Conservation (phyloP, 1,140 invertebrate genomes). For the Eciton burchellii region DNA sequence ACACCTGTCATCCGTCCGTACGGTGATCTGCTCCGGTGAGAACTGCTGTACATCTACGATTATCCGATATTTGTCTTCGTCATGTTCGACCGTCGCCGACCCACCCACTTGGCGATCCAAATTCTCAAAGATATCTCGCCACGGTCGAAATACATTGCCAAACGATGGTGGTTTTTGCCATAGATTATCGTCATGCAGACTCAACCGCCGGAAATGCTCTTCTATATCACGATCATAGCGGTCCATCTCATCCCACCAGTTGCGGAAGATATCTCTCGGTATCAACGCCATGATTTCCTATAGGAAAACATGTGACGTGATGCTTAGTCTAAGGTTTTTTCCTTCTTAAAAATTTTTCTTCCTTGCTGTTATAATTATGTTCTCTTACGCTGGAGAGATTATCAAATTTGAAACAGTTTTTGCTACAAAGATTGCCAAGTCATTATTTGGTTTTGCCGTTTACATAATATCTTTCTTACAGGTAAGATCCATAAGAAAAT, state of each 20-base stretch:
- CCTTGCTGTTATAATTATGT: too few relatives aligned
- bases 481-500: too few relatives aligned
- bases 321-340: too few relatives aligned
- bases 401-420: too few relatives aligned
- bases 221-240: slow-evolving; percentile 66
- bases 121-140: slow-evolving; percentile 13
- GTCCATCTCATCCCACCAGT: slow-evolving; percentile 65
- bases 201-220: slow-evolving; percentile 50
- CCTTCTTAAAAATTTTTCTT: too few relatives aligned
- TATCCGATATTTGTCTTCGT: slow-evolving; percentile 51
- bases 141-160: slow-evolving; percentile 1
- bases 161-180: slow-evolving; percentile 26
- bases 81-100: slow-evolving; percentile 22
- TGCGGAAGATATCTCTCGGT: slow-evolving; percentile 39
- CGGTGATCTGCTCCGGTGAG: slow-evolving; percentile 63
- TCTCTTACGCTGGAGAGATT: too few relatives aligned
- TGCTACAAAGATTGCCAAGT: too few relatives aligned
- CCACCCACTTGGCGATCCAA: slow-evolving; percentile 33
- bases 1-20: slow-evolving; percentile 87
- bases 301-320: too few relatives aligned
- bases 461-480: too few relatives aligned
- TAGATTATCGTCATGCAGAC: neutral
- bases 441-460: too few relatives aligned
- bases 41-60: slow-evolving; percentile 68
- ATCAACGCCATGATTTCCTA: slow-evolving; percentile 62